Percentiles rank a stretch among this genome's conserved stretches.
Conservation (phyloP, 2,797 vertebrate genomes). For the Phrynocephalus vlangalii region DNA sequence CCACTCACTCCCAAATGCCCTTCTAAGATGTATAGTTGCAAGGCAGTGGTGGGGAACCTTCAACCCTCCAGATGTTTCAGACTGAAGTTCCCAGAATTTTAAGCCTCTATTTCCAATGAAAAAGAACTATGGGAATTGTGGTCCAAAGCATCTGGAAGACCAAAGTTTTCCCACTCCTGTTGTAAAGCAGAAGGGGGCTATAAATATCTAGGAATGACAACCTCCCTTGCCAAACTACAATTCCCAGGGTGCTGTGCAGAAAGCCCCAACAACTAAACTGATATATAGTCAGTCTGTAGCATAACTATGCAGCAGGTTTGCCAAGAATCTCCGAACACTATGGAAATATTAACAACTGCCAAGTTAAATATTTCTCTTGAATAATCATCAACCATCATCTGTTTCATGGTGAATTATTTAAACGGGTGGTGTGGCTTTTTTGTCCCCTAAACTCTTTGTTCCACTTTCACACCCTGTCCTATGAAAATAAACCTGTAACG, state of each 20-base stretch:
- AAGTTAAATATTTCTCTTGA: slow-evolving; percentile 27
- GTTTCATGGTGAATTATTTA: slow-evolving; percentile 11
- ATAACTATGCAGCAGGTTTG: not conserved
- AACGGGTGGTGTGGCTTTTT: not conserved
- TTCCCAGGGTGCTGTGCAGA: not conserved
- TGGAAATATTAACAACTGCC: not conserved
- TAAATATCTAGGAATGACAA: too few species aligned
- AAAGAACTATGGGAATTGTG: too few species aligned
- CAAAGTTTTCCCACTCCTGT: too few species aligned
- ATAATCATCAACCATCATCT: not conserved
- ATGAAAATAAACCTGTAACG: not conserved
- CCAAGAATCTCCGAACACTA: not conserved
- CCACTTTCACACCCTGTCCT: not conserved
- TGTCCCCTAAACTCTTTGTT: not conserved
- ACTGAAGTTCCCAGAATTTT: too few species aligned
- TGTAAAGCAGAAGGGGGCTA: too few species aligned
- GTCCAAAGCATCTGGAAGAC: too few species aligned
- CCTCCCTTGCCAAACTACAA: not conserved
- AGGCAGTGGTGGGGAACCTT: not conserved
- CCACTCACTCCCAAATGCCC: too few species aligned
- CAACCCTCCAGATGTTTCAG: too few species aligned
- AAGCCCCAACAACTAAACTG: not conserved
- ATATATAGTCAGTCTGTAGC: not conserved
- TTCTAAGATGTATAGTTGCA: too few species aligned
- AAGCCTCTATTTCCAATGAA: too few species aligned